Conservation (phyloP, 2,797 vertebrate genomes). For the Aldrovandia affinis region DNA sequence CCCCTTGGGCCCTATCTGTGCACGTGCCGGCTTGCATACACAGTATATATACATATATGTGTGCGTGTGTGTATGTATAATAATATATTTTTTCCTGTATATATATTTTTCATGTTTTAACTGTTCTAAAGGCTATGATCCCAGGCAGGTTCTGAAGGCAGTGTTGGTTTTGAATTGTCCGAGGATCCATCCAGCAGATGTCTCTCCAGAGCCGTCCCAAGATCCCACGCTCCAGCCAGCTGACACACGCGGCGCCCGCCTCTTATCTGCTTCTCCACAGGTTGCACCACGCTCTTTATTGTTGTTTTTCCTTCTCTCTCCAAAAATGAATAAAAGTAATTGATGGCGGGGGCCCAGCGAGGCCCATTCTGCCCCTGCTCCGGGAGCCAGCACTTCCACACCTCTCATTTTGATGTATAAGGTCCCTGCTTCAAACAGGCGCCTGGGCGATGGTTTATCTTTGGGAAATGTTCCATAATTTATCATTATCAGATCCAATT, state of each 20-base stretch:
- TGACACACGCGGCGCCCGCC: slow-evolving; percentile 19
- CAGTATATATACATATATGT: too few species aligned
- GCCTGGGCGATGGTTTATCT: slow-evolving; percentile 55
- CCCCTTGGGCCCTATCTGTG: too few species aligned
- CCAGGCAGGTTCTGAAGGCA: not conserved
- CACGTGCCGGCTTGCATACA: too few species aligned
- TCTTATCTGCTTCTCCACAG: slow-evolving; percentile 64
- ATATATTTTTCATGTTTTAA: not conserved
- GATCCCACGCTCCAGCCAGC: not conserved
- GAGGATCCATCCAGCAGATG: not conserved
- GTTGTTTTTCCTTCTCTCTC: slow-evolving; percentile 47
- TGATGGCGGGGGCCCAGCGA: slow-evolving; percentile 55
- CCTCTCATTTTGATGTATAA: slow-evolving; percentile 54
- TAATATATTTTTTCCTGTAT: too few species aligned
- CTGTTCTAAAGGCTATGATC: not conserved
- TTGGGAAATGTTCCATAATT: slow-evolving; percentile 66
- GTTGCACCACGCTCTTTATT: slow-evolving; percentile 55
- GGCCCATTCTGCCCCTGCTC: slow-evolving; percentile 36
- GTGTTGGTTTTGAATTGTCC: not conserved
- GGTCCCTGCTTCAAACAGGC: slow-evolving; percentile 54
- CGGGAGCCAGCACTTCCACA: slow-evolving; percentile 41
- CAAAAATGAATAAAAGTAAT: slow-evolving; percentile 64
- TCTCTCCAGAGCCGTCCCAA: not conserved
- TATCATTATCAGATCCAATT: slow-evolving; percentile 64
- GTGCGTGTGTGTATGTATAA: too few species aligned